Conservation (phyloP, 2,888 invertebrate species). For the Cryptus viduatorius region DNA sequence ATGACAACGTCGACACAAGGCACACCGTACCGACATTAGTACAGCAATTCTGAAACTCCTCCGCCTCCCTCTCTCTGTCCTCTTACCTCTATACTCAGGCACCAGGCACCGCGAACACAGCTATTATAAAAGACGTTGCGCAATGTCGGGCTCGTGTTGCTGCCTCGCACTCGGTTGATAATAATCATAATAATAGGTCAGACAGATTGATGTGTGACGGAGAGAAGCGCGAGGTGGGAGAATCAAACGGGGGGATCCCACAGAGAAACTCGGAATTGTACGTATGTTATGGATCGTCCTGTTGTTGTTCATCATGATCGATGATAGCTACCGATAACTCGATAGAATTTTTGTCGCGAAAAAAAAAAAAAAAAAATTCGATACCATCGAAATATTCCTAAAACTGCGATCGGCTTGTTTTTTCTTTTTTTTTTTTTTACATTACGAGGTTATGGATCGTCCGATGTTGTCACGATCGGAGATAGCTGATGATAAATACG, state of each 20-base stretch:
- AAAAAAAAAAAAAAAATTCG: background rate
- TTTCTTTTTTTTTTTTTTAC: too few relatives aligned
- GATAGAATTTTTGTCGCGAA: background rate
- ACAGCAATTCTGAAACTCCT: background rate
- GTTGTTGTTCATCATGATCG: background rate
- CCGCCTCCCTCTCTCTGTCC: constrained; percentile 26
- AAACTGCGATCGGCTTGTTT: background rate
- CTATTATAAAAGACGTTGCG: constrained; percentile 79
- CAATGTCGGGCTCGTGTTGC: constrained; percentile 72
- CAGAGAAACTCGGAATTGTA: constrained; percentile 24
- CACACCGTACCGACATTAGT: background rate
- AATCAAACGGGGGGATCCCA: background rate
- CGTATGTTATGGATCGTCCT: constrained; percentile 2
- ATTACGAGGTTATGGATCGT: too few relatives aligned
- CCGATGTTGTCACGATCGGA: too few relatives aligned
- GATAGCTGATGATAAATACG: too few relatives aligned
- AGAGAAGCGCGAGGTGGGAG: background rate
- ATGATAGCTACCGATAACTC: background rate
- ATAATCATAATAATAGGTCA: constrained; percentile 74
- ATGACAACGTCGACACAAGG: constrained; percentile 4
- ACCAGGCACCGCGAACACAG: constrained; percentile 30
- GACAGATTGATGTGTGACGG: constrained; percentile 48
- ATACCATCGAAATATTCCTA: background rate
- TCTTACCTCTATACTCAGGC: background rate
- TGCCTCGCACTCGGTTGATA: constrained; percentile 70